These are phyloP conservation scores for Drosophila barbarae DNA, from an alignment of 2,888 invertebrate species.

Conservation along the genomic window DNA sequence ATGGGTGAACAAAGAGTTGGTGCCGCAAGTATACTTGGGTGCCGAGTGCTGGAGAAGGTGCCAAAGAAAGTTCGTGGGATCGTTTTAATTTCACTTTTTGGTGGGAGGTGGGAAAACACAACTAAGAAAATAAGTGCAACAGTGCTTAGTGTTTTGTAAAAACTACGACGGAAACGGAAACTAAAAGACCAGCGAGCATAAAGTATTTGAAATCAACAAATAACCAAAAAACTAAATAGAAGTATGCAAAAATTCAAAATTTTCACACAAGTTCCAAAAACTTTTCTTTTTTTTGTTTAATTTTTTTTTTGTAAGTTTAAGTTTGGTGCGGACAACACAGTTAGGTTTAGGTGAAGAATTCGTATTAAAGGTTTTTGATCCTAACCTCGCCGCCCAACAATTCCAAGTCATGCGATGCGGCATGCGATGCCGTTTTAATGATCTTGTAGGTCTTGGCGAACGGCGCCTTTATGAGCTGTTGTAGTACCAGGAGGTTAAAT, in stretches of 20 bases:
- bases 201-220: slow-evolving; percentile 47
- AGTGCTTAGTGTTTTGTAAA: slow-evolving; percentile 22
- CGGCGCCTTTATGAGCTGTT: slow-evolving; percentile 96
- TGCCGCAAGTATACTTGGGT: slow-evolving; percentile 12
- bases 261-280: slow-evolving; percentile 62
- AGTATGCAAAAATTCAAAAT: slow-evolving; percentile 54
- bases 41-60: slow-evolving; percentile 24
- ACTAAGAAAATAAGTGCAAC: slow-evolving; percentile 28
- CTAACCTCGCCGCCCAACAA: slow-evolving; percentile 81
- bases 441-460: slow-evolving; percentile 98
- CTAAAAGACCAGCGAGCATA: slow-evolving; percentile 37
- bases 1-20: not conserved
- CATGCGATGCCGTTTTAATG: slow-evolving; percentile 88
- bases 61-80: slow-evolving; percentile 8
- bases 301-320: slow-evolving; percentile 32
- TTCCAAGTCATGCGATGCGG: slow-evolving; percentile 87
- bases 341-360: slow-evolving; percentile 66
- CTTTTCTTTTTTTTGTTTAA: slow-evolving; percentile 12
- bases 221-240: slow-evolving; percentile 24
- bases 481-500: slow-evolving; percentile 52
- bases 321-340: slow-evolving; percentile 58
- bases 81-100: slow-evolving; percentile 9
- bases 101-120: slow-evolving; percentile 17
- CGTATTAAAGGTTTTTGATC: slow-evolving; percentile 67
- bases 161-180: slow-evolving; percentile 31